Base-by-base conservation (phyloP, 2,888 invertebrate species). In the Cryptophagus acutangulus region DNA sequence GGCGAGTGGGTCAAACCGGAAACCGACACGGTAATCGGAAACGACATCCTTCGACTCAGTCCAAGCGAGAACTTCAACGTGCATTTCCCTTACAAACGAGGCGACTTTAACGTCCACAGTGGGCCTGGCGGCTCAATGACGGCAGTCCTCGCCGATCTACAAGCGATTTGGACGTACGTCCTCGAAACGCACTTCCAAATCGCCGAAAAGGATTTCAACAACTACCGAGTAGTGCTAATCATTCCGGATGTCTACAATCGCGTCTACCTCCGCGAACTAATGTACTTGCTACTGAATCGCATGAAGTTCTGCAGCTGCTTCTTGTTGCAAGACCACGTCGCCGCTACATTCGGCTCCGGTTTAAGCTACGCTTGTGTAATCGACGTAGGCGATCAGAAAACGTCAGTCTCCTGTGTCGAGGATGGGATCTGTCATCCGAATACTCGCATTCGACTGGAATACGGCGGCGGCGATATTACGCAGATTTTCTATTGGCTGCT, bases 301-400 rank as follows among this genome's bases (percentile, higher is more conserved):
- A 78, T 96, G 57, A 88, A 90, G 4, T 56, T 48, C 41, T 45
- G 51, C n/a, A 57, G 55, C 45, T 53, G 52, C 55, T 55, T 51
- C 31, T 26, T 60, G 35, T 54, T 68, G 20, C 65, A 84, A 80
- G 89, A 89, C 69, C 87, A 88, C 58, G 88, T 89, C 1, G 86
- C 87, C 31, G 85, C 88, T 4, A 86, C 87, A 8, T 89, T 88
- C 70, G 89, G 89, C 2, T 83, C 87, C 12, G 89, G 89, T 8
- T 68, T 88, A 10, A 81, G 84, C 33, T 87, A 84, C 59, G 94
- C 93, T 0, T 95, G 95, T 71, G 92, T 95, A 1, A 87, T 96
- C 1, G 94, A 95, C 65, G 84, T 95, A 36, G 95, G 95, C 0
- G 94, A 94, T 63, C 91, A 94, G 65, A 95, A 95, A 72, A 92